These are phyloP conservation scores for Stenotaenia linearis DNA, from an alignment of 2,888 invertebrate species.

Conservation along the genomic window DNA sequence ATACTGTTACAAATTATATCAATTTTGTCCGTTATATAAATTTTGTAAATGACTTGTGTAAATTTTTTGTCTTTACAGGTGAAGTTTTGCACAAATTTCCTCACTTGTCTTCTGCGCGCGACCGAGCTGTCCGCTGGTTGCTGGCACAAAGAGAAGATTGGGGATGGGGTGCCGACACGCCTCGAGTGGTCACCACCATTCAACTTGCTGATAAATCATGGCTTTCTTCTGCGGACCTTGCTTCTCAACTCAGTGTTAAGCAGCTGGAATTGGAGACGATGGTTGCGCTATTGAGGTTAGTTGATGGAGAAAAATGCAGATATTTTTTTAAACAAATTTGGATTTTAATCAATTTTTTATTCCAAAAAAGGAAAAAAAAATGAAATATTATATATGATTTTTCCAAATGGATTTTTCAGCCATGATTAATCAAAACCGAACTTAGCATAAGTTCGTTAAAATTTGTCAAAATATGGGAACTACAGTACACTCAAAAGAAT, in stretches of 20 bases:
- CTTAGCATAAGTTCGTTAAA: too few relatives aligned
- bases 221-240: constrained; percentile 56
- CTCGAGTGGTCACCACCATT: constrained; percentile 72
- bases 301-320: too few relatives aligned
- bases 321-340: too few relatives aligned
- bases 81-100: constrained; percentile 22
- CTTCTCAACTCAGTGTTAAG: constrained; percentile 71
- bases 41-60: neutral
- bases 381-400: too few relatives aligned
- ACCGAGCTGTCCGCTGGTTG: constrained; percentile 52
- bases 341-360: too few relatives aligned
- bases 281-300: constrained; percentile 69
- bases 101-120: constrained; percentile 33
- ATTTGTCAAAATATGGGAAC: too few relatives aligned
- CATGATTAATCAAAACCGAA: too few relatives aligned
- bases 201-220: constrained; percentile 51
- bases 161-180: constrained; percentile 68
- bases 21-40: too few relatives aligned
- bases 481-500: too few relatives aligned
- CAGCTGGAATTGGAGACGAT: constrained; percentile 83
- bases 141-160: constrained; percentile 57
- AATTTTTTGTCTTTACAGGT: constrained; percentile 26
- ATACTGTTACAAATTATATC: too few relatives aligned
- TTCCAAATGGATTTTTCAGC: too few relatives aligned
- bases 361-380: too few relatives aligned